A percentile compares a stretch with the other conserved stretches of the same genome.
Conservation (phyloP, 2,888 invertebrate genomes). For the Apodemia hepburni region DNA sequence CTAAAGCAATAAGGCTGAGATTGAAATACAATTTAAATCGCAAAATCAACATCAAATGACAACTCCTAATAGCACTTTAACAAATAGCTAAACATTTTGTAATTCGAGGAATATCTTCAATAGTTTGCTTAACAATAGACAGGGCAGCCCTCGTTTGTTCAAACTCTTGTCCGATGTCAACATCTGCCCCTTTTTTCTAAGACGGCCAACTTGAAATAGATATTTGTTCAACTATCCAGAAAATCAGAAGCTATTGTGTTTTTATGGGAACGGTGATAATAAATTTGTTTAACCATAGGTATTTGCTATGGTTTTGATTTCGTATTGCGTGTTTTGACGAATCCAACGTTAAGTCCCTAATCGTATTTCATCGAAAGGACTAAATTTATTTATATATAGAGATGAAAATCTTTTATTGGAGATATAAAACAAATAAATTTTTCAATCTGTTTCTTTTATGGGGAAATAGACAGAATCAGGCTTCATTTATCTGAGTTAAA, state of each 20-base stretch:
- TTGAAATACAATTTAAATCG: slow-evolving; percentile 18
- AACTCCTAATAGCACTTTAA: slow-evolving; percentile 71
- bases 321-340: slow-evolving; percentile 37
- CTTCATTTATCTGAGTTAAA: no score
- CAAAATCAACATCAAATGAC: slow-evolving; percentile 10
- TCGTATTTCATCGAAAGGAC: no score
- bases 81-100: slow-evolving; percentile 78
- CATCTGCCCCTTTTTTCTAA: slow-evolving; percentile 70
- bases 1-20: slow-evolving; percentile 32
- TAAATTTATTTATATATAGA: no score
- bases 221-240: slow-evolving; percentile 77
- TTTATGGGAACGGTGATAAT: slow-evolving; percentile 50
- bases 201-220: slow-evolving; percentile 62
- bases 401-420: no score
- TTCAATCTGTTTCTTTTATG: no score
- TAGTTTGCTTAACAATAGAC: slow-evolving; percentile 68
- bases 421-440: no score
- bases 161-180: slow-evolving; percentile 57
- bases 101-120: slow-evolving; percentile 73
- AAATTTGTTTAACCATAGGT: slow-evolving; percentile 49
- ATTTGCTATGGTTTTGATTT: slow-evolving; percentile 47
- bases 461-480: no score
- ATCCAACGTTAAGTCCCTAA: background rate
- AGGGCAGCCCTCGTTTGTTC: slow-evolving; percentile 56
- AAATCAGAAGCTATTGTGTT: slow-evolving; percentile 70